Evolutionary conservation across 2,888 invertebrate species (phyloP).

Genomic region (Muscina levida): DNA sequence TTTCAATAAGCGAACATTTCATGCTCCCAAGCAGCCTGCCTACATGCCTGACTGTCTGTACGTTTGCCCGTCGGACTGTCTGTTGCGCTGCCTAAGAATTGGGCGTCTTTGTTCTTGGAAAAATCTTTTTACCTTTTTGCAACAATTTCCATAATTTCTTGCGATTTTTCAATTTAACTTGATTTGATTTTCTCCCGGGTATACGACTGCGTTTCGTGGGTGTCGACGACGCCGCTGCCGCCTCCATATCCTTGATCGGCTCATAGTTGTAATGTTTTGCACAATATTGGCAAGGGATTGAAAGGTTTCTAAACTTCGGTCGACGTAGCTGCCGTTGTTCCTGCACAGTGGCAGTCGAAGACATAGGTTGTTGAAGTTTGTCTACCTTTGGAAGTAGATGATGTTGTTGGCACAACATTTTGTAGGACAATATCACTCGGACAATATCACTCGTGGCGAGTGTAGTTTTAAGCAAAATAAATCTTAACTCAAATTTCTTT

Average conservation of each 20-base stretch:
- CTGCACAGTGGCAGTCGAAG: slow-evolving; percentile 12
- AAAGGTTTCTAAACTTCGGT: slow-evolving; percentile 48
- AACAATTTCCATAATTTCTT: slow-evolving; percentile 52
- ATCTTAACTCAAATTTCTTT: no score
- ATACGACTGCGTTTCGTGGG: slow-evolving; percentile 2
- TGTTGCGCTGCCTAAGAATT: no score
- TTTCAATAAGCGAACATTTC: neutral
- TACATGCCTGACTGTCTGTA: neutral
- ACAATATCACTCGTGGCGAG: no score
- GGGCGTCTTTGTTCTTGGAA: neutral
- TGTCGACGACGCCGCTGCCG: slow-evolving; percentile 30
- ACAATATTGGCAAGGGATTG: slow-evolving; percentile 47
- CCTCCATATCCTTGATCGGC: slow-evolving; percentile 59
- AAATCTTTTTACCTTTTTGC: slow-evolving; percentile 54
- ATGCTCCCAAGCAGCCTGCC: neutral
- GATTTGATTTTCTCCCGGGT: slow-evolving; percentile 40
- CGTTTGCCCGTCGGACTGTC: neutral
- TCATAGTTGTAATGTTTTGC: slow-evolving; percentile 56
- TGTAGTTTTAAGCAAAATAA: no score
- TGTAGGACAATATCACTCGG: neutral
- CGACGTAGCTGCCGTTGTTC: slow-evolving; percentile 36
- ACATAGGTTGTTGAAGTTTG: neutral
- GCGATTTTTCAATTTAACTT: slow-evolving; percentile 50
- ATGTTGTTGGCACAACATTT: slow-evolving; percentile 33
- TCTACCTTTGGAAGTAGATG: slow-evolving; percentile 2